phyloP scores from a whole-genome alignment of 2,888 invertebrate species.

The Drosophila merina region DNA sequence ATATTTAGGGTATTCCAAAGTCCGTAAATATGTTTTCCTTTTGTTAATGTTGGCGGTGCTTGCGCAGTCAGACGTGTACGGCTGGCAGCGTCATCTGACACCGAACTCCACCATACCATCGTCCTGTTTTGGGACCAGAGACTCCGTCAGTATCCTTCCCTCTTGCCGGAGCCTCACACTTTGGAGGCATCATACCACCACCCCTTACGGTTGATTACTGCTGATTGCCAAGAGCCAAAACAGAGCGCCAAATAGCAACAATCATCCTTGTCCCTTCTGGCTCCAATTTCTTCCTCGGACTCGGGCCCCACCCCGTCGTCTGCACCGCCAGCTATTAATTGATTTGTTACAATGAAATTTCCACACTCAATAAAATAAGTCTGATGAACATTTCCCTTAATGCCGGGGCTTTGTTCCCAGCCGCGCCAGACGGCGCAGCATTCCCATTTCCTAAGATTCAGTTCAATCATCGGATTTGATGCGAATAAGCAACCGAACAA shows the following conservation, averaged over 20 bases:
- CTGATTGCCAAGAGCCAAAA: constrained; percentile 72
- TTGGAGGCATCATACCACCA: constrained; percentile 28
- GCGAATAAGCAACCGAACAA: constrained; percentile 10
- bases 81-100: constrained; percentile 49
- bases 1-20: constrained; percentile 10
- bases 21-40: background rate
- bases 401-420: constrained; percentile 50
- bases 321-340: constrained; percentile 61
- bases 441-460: constrained; percentile 21
- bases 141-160: background rate
- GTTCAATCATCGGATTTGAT: constrained; percentile 24
- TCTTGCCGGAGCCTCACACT: constrained; percentile 26
- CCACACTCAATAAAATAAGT: constrained; percentile 63
- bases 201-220: constrained; percentile 66
- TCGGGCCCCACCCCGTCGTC: background rate
- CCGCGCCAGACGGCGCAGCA: constrained; percentile 34
- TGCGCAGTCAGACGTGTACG: constrained; percentile 67
- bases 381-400: constrained; percentile 57
- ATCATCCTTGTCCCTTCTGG: constrained; percentile 48
- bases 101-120: constrained; percentile 20
- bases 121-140: constrained; percentile 3
- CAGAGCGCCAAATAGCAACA: constrained; percentile 67
- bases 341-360: constrained; percentile 77
- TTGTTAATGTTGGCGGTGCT: constrained; percentile 17
- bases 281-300: constrained; percentile 23